Conservation (phyloP, 2,797 vertebrate species). For the Podarcis lilfordi region DNA sequence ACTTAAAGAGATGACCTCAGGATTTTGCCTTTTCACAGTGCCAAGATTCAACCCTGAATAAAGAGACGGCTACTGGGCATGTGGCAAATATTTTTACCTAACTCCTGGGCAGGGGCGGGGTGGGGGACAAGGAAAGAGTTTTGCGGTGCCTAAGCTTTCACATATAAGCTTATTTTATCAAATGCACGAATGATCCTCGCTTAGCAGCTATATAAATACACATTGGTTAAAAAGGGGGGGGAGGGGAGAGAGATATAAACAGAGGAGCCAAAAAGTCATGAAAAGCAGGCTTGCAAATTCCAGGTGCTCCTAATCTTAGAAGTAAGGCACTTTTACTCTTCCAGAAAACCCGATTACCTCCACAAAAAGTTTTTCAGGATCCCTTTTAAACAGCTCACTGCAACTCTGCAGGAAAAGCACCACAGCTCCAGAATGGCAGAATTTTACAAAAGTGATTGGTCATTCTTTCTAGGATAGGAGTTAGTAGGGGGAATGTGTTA, state of each 20-base stretch:
- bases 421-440: neutral
- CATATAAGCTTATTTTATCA: neutral
- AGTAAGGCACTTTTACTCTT: neutral
- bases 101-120: neutral
- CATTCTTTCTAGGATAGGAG: neutral
- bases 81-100: neutral
- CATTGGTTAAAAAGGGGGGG: neutral
- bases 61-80: neutral
- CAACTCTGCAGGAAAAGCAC: neutral
- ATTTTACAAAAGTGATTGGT: neutral
- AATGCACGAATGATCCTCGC: neutral
- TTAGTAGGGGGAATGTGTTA: neutral
- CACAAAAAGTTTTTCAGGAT: neutral
- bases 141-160: neutral
- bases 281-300: neutral
- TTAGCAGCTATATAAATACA: neutral
- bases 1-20: slow-evolving; percentile 1
- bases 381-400: neutral
- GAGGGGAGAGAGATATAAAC: neutral
- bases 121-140: neutral
- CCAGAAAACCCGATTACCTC: neutral
- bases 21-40: neutral
- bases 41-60: neutral
- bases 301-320: neutral
- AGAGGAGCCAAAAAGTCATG: neutral